Percentiles rank a stretch among this genome's conserved stretches.
Conservation (phyloP, 1,140 invertebrate species). For the Lutraria rhynchaena region DNA sequence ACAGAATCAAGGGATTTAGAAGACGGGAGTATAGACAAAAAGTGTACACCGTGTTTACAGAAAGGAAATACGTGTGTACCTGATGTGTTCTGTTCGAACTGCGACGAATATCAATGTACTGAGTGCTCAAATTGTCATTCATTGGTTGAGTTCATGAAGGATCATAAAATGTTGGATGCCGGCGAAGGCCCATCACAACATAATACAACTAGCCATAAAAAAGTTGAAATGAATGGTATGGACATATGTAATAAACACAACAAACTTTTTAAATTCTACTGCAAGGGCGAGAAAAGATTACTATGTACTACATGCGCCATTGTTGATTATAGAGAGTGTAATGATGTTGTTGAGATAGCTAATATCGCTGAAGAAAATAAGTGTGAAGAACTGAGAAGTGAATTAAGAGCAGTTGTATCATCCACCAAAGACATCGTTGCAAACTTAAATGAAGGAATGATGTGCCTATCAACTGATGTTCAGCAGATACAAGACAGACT, state of each 20-base stretch:
- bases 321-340: slow-evolving; percentile 2
- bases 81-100: neutral
- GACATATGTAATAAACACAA: slow-evolving; percentile 2
- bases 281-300: slow-evolving; percentile 9
- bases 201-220: neutral
- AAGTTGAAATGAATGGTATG: slow-evolving; percentile 10
- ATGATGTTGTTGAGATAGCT: neutral
- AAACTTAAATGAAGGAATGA: neutral
- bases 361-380: neutral
- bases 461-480: neutral
- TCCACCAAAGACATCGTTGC: neutral
- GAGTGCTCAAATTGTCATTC: neutral
- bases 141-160: neutral
- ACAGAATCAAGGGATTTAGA: too few species aligned
- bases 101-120: slow-evolving; percentile 8
- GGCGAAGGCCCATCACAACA: neutral
- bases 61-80: neutral
- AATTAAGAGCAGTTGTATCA: neutral
- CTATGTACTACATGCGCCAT: slow-evolving; percentile 19
- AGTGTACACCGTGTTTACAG: neutral
- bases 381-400: neutral
- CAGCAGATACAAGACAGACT: neutral
- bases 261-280: slow-evolving; percentile 9
- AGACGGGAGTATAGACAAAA: too few species aligned
- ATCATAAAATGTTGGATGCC: neutral